Percentiles rank a stretch among this genome's conserved stretches.
Evolutionary conservation across 2,888 invertebrate genomes (phyloP).

Genomic region (Meliscaeva auricollis): DNA sequence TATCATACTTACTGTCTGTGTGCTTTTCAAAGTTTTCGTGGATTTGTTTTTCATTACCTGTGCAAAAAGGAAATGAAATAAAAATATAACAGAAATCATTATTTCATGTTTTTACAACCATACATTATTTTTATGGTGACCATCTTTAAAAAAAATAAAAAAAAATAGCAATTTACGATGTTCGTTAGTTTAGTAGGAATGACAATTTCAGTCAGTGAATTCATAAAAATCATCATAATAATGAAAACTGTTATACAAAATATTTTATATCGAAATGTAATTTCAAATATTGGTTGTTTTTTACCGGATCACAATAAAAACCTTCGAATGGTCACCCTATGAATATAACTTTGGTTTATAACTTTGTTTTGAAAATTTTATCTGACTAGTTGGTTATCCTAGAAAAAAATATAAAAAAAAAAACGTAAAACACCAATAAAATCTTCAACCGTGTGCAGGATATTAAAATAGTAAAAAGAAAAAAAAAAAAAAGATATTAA

Average conservation of each 20-base stretch:
- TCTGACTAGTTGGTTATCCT: conserved; percentile 16
- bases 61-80: not conserved
- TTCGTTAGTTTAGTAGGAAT: no score
- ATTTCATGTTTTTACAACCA: conserved; percentile 61
- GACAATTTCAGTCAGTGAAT: no score
- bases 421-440: conserved; percentile 1
- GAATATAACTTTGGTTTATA: conserved; percentile 54
- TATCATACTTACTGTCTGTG: not conserved
- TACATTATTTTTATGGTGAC: not conserved
- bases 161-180: no score
- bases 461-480: not conserved
- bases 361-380: conserved; percentile 52
- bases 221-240: no score
- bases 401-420: conserved; percentile 35
- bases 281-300: no score
- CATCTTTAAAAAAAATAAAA: not conserved
- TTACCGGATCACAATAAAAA: no score
- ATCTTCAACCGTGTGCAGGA: not conserved
- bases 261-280: no score
- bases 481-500: not conserved
- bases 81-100: not conserved
- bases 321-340: conserved; percentile 1
- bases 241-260: no score
- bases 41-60: conserved; percentile 6
- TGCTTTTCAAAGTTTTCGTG: conserved; percentile 20